Base-by-base conservation (phyloP, 2,797 vertebrate species). In the Sciurus carolinensis region DNA sequence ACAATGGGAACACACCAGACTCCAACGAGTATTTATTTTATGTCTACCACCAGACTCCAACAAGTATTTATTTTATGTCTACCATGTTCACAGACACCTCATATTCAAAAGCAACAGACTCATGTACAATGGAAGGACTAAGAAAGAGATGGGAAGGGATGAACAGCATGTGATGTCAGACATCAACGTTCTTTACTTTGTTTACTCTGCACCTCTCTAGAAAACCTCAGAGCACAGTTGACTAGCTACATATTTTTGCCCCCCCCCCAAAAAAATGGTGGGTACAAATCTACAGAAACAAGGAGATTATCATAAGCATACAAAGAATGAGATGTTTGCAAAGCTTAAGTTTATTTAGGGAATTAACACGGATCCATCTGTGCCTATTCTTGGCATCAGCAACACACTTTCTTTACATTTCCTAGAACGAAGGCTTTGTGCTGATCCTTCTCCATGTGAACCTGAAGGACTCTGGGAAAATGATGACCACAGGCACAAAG, bases 401-500 rank as follows among this genome's bases (percentile, higher is more conserved):
- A 91, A 86, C 24, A 81, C 18, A 47, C 36, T 62, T 75, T 67
- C 59, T 62, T 92, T 73, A 59, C 4, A 76, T 54, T 76, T 76
- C 17, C 36, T 75, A 22, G 28, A 87, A 52, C 96, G 81, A 59
- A 88, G 83, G 30, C 14, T 93, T 90, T 82, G 28, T 66, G 92
- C 80, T 73, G 17, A 82, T 91, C 72, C 62, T 88, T 77, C 77
- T 20, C 42, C 39, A 44, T 7, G 17, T 87, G 54, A 73, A n/a
- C 33, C 54, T 90, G 72, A 50, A 59, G 36, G 42, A 50, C 24
- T 66, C 75, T 33, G 62, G 42, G 5, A 67, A 18, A 11, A 94
- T 30, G 52, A 50, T 26, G 67, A 52, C n/a, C 59, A 11, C 3
- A 7, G 66, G 28, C 28, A 92, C 52, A 96, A 94, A 73, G 52